These are phyloP conservation scores for Cotesia glomerata DNA, from an alignment of 1,140 invertebrate genomes.

Conservation along the genomic window DNA sequence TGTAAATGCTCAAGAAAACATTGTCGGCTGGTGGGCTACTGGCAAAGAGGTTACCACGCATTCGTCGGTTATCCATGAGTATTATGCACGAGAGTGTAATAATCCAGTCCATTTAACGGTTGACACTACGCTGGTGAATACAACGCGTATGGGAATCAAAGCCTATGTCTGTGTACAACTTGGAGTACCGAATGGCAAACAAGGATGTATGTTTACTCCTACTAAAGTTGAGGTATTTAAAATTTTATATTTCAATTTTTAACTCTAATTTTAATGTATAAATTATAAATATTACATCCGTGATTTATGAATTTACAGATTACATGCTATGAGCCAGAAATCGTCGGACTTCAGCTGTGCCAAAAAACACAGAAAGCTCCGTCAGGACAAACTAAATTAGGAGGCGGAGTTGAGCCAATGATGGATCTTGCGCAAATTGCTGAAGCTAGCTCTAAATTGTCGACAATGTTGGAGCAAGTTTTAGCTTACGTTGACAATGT, in stretches of 20 bases:
- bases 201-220: constrained; percentile 96
- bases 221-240: constrained; percentile 74
- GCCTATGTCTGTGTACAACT: constrained; percentile 80
- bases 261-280: not conserved
- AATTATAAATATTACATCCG: not conserved
- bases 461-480: constrained; percentile 79
- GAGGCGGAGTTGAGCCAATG: constrained; percentile 77
- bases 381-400: constrained; percentile 46
- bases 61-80: constrained; percentile 96
- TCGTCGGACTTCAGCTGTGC: constrained; percentile 78
- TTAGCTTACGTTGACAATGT: constrained; percentile 89
- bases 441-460: constrained; percentile 79
- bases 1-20: constrained; percentile 88
- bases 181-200: constrained; percentile 85
- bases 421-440: constrained; percentile 86
- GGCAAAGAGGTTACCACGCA: constrained; percentile 95
- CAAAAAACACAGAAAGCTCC: constrained; percentile 71
- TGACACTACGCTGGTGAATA: constrained; percentile 83
- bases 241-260: not conserved
- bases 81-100: constrained; percentile 91
- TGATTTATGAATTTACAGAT: constrained; percentile 57
- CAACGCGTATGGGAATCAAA: constrained; percentile 84
- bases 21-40: constrained; percentile 98
- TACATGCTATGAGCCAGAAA: constrained; percentile 88
- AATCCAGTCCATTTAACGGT: constrained; percentile 94